phyloP scores from a whole-genome alignment of 2,113 vertebrate species.

The Silurus meridionalis region DNA sequence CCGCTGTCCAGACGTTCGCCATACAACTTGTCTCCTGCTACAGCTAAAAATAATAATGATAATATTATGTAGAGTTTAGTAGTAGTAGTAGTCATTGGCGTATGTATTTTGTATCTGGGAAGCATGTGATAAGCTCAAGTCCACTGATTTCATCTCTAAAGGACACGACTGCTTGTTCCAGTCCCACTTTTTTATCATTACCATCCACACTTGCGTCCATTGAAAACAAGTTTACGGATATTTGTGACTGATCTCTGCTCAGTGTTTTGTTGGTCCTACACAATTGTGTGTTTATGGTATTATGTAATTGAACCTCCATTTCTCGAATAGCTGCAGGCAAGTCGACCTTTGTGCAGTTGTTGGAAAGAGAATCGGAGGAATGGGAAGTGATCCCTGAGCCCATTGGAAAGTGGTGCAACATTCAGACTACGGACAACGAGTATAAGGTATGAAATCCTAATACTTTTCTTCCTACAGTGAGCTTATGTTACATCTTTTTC shows the following conservation, averaged over 20 bases:
- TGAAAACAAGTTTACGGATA: too few species aligned
- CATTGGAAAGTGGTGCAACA: slow-evolving; percentile 79
- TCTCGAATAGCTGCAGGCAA: slow-evolving; percentile 71
- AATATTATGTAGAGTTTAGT: too few species aligned
- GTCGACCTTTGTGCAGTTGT: slow-evolving; percentile 72
- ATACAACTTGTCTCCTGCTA: too few species aligned
- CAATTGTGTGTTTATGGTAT: background rate
- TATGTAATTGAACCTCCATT: background rate
- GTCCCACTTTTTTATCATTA: too few species aligned
- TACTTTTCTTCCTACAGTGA: background rate
- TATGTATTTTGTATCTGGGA: too few species aligned
- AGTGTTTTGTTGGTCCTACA: background rate
- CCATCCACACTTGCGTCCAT: too few species aligned
- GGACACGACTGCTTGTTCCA: too few species aligned
- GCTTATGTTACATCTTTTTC: background rate
- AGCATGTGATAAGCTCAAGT: too few species aligned
- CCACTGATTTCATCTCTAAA: too few species aligned
- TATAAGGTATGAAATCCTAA: slow-evolving; percentile 56
- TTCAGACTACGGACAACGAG: slow-evolving; percentile 68
- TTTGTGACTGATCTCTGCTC: background rate
- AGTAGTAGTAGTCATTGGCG: too few species aligned
- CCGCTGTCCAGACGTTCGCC: too few species aligned
- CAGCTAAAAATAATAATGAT: too few species aligned
- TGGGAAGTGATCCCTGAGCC: slow-evolving; percentile 79
- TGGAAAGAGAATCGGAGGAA: slow-evolving; percentile 70